These are phyloP conservation scores for Coptodon rendalli DNA, from an alignment of 2,113 vertebrate species.

Conservation along the genomic window DNA sequence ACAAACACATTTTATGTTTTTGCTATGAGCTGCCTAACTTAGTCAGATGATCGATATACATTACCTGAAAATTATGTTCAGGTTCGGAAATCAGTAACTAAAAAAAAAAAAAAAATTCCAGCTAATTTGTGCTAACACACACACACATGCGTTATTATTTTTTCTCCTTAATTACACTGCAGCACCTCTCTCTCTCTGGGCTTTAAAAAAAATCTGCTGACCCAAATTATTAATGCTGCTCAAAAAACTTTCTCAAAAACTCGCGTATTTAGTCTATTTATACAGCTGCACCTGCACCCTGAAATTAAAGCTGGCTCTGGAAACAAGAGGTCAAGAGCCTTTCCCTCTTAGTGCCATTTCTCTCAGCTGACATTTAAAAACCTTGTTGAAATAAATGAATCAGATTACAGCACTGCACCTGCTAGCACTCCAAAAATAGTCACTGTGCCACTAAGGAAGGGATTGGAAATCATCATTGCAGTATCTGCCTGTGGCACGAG, in stretches of 20 bases:
- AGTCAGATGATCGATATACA: neutral
- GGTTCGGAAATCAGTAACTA: neutral
- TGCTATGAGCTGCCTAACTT: neutral
- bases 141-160: neutral
- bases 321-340: neutral
- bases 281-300: neutral
- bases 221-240: neutral
- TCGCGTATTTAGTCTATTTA: neutral
- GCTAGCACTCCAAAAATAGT: neutral
- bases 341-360: neutral
- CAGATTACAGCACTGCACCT: neutral
- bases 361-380: neutral
- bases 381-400: neutral
- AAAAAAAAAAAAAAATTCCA: neutral
- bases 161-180: neutral
- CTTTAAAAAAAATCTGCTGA: neutral
- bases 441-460: neutral
- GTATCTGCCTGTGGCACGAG: neutral
- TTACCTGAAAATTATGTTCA: neutral
- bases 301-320: neutral
- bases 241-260: neutral
- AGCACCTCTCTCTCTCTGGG: neutral
- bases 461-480: constrained; percentile 10
- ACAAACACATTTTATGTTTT: neutral
- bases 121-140: neutral